These are phyloP conservation scores for Spatula versicolor DNA, from an alignment of 2,797 vertebrate species.

Conservation along the genomic window DNA sequence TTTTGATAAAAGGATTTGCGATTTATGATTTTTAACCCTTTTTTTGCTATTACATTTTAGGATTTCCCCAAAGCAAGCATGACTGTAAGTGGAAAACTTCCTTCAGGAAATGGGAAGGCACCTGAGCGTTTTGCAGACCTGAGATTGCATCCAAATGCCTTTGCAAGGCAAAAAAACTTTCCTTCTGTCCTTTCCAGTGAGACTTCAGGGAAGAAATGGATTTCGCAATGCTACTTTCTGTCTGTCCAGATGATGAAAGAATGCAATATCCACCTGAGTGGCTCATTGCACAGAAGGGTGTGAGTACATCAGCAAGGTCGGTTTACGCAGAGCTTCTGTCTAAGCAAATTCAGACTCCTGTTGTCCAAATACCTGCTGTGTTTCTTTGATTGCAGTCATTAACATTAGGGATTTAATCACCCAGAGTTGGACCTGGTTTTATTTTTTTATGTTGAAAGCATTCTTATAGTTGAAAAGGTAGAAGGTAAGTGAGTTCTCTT, in stretches of 20 bases:
- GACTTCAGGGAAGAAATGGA: neutral
- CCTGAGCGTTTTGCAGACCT: neutral
- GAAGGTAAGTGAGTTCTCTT: neutral
- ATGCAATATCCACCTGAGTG: neutral
- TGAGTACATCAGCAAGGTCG: neutral
- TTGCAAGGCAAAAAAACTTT: neutral
- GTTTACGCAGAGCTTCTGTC: neutral
- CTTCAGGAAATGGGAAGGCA: neutral
- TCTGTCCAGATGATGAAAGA: neutral
- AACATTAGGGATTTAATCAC: neutral
- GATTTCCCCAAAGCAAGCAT: neutral
- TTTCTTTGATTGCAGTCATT: neutral
- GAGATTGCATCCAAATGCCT: neutral
- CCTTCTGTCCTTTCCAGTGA: neutral
- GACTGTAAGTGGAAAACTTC: neutral
- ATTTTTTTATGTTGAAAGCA: neutral
- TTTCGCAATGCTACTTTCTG: neutral
- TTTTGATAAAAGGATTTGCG: neutral
- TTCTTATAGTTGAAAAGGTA: neutral
- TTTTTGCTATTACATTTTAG: neutral
- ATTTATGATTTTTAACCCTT: neutral
- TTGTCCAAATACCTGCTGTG: neutral
- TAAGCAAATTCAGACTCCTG: neutral
- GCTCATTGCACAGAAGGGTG: neutral
- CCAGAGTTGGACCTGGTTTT: rapidly evolving